Base-by-base conservation (phyloP, 2,888 invertebrate species). In the Linyphia triangularis region DNA sequence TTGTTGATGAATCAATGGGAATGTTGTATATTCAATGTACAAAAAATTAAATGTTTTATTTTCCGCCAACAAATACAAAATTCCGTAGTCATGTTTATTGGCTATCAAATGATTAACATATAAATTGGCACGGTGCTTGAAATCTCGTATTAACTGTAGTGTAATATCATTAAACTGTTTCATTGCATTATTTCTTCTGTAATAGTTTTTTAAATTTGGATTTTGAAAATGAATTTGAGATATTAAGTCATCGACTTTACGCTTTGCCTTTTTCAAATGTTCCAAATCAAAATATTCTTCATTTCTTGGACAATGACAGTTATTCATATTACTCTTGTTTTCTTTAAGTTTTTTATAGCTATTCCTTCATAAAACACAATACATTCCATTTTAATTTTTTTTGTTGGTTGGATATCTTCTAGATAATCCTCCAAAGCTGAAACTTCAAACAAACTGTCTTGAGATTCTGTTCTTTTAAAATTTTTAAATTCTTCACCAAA, bases 251-350 rank as follows among this genome's bases (percentile, higher is more conserved):
- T 75, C 75, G 9, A 22, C 22, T 10, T 61, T 75, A 13, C 30
- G 9, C 22, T 30, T 28, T 22, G 75, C 59, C 3, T 24, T 19
- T 59, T 75, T 59, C 59, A 75, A 75, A 22, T 19, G 2, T 13
- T 75, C 30, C 9, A 75, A 9, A 75, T 75, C 75, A 75, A 59
- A 75, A 75, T 24, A 75, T 24, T 75, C 57, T 22, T 75, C 22
- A 30, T 59, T 59, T 0, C 7, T n/a, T 59, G 30, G 59, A 75
- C 75, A 75, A 30, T 13, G 2, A 40, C 40, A 40, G 3, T 22
- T 70, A 2, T 16, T 40, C 16, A 40, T 43, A 33, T n/a, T 69
- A 33, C 10, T 69, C 19, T n/a, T 59, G 30, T 24, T 57, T 59
- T 75, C 30, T 59, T 75, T 28, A 75, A 33, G 33, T 75, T 75